Base-by-base conservation (phyloP, 1,140 invertebrate genomes). In the Microplitis demolitor region DNA sequence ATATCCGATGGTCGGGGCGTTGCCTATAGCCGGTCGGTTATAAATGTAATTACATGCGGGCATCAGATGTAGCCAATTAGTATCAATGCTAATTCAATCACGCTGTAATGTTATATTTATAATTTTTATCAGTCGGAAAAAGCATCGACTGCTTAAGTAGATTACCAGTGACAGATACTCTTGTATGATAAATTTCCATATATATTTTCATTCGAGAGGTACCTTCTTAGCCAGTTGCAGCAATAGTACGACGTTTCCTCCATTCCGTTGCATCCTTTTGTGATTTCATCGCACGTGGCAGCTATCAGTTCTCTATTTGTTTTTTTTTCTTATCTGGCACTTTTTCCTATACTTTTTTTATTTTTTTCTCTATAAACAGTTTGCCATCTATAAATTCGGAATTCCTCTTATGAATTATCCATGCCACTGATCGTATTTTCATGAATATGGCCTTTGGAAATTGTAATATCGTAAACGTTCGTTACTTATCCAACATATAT, bases 41-140 rank as follows among this genome's bases (percentile, higher is more conserved):
- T 60, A 60, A 60, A 24, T 60, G n/a, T 60, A 60, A 60, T 60
- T 60, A 31, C 56, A 60, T 60, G 33, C 56, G 56, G 16, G 56
- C 31, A 60, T 60, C 31, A 60, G 56, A 34, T 60, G 16, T 31
- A 8, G 8, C 33, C 24, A 60, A 60, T 60, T 60, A 60, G 14
- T 60, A 24, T 14, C 51, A 24, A 24, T 24, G 13, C 51, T n/a
- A 54, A 14, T 54, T 54, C 4, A 0, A 11, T 54, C 51, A 4
- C 13, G 51, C 16, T n/a, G 16, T 54, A 54, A 54, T 54, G 4
- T n/a, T 5, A n/a, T 24, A 24, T 24, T 24, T 24, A 24, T 24
- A 24, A 24, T 24, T 24, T 24, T 24, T 24, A 24, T 24, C 24
- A 0, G 24, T 24, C 2, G 24, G 24, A 24, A 24, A 24, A 24